A percentile compares a stretch with the other conserved stretches of the same genome.
Evolutionary conservation across 2,797 vertebrate species (phyloP).

Genomic region (Mycteria americana): DNA sequence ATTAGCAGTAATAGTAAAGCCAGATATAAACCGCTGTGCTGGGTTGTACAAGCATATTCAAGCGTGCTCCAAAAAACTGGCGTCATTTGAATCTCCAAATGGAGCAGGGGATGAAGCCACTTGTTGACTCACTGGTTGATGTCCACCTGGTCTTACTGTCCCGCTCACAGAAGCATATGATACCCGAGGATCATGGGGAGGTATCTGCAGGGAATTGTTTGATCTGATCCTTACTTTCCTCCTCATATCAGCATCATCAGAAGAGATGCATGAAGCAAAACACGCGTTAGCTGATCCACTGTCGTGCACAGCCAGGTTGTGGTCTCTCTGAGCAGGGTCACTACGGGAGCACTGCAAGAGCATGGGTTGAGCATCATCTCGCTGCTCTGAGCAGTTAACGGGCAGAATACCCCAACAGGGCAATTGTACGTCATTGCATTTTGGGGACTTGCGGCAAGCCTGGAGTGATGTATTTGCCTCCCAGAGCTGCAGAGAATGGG

Average conservation of each 20-base stretch:
- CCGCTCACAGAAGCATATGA: neutral
- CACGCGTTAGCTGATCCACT: accelerated
- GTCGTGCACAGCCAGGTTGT: neutral
- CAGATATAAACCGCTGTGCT: neutral
- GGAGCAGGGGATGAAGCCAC: neutral
- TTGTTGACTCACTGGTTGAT: neutral
- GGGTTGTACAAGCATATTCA: neutral
- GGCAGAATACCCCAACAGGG: neutral
- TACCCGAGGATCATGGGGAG: neutral
- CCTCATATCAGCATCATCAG: neutral
- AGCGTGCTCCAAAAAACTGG: neutral
- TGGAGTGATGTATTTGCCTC: neutral
- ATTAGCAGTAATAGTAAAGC: neutral
- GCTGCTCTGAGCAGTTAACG: neutral
- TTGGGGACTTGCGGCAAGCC: neutral
- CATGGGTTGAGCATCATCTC: neutral
- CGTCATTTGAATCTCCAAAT: neutral
- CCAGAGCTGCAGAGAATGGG: neutral
- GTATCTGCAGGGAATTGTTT: neutral
- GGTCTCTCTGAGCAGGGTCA: neutral
- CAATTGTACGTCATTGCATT: accelerated
- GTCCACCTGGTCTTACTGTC: neutral
- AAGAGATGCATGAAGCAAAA: neutral
- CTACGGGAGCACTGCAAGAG: neutral
- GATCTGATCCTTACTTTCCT: neutral